These are phyloP conservation scores for Marronus borbonicus DNA, from an alignment of 2,888 invertebrate species.

Conservation along the genomic window DNA sequence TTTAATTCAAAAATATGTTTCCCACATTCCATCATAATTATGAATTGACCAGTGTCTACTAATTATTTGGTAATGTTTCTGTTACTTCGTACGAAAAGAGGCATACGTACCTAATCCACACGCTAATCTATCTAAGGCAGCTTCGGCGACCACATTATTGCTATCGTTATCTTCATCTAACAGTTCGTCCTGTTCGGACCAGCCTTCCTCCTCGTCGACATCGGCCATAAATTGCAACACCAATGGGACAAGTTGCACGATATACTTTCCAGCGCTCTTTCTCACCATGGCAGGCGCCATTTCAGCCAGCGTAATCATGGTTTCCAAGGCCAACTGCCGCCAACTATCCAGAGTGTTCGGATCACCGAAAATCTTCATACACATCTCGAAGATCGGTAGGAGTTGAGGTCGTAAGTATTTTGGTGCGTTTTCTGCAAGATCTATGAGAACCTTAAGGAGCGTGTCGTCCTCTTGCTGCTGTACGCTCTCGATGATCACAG, in stretches of 20 bases:
- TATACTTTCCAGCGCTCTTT: slow-evolving; percentile 89
- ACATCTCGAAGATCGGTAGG: slow-evolving; percentile 88
- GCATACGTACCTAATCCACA: slow-evolving; percentile 87
- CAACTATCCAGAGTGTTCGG: slow-evolving; percentile 84
- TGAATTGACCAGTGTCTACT: no score
- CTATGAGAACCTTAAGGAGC: slow-evolving; percentile 92
- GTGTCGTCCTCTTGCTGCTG: slow-evolving; percentile 91
- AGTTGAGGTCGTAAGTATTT: slow-evolving; percentile 93
- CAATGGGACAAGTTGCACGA: slow-evolving; percentile 85
- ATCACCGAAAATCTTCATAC: slow-evolving; percentile 86
- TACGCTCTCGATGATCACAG: slow-evolving; percentile 86
- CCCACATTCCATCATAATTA: no score
- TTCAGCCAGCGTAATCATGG: slow-evolving; percentile 87
- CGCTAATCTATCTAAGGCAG: slow-evolving; percentile 96
- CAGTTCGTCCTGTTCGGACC: slow-evolving; percentile 89
- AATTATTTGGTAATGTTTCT: no score
- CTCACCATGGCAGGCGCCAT: slow-evolving; percentile 97
- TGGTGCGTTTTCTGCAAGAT: slow-evolving; percentile 93
- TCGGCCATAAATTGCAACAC: slow-evolving; percentile 96
- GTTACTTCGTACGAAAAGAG: no score
- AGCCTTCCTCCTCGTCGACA: slow-evolving; percentile 91
- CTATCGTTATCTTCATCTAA: slow-evolving; percentile 95
- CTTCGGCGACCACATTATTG: slow-evolving; percentile 96
- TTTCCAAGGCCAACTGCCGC: slow-evolving; percentile 93
- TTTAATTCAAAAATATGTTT: background rate